These are phyloP conservation scores for Misgurnus anguillicaudatus DNA, from an alignment of 2,113 vertebrate species.

Conservation along the genomic window DNA sequence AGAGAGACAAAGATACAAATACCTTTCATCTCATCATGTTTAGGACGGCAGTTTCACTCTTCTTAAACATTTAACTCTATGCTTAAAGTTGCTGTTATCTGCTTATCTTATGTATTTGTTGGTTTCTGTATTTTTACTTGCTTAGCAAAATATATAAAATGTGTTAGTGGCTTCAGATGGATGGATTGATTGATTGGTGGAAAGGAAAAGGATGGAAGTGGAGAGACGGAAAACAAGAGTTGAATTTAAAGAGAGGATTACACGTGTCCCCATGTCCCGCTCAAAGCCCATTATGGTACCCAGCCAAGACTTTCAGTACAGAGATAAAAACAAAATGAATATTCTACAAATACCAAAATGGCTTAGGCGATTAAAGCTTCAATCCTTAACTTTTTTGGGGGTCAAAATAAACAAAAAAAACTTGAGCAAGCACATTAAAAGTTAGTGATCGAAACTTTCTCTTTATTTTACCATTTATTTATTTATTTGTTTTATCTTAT, in stretches of 20 bases:
- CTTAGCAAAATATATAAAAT: neutral
- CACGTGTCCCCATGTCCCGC: slow-evolving; percentile 22
- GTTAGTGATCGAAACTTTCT: too few relatives aligned
- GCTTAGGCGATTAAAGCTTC: neutral
- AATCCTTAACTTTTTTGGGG: too few relatives aligned
- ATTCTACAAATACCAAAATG: neutral
- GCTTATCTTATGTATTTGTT: too few relatives aligned
- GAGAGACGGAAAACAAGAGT: neutral
- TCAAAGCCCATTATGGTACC: slow-evolving; percentile 29
- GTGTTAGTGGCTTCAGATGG: neutral
- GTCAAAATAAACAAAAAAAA: too few relatives aligned
- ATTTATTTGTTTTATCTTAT: too few relatives aligned
- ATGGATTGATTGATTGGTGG: slow-evolving; percentile 7
- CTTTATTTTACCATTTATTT: too few relatives aligned
- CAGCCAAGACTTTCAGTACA: neutral
- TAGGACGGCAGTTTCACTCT: neutral
- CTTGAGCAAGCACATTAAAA: too few relatives aligned
- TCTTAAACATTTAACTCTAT: neutral
- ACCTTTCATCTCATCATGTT: slow-evolving; percentile 6
- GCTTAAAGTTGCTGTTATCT: neutral
- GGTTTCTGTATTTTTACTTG: too few relatives aligned
- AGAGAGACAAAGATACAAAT: neutral
- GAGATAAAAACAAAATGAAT: neutral
- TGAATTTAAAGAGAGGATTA: slow-evolving; percentile 6
- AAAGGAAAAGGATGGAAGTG: neutral